Base-by-base conservation (phyloP, 35 echinoderm and acorn worm genomes). In the Apostichopus parvimensis region DNA sequence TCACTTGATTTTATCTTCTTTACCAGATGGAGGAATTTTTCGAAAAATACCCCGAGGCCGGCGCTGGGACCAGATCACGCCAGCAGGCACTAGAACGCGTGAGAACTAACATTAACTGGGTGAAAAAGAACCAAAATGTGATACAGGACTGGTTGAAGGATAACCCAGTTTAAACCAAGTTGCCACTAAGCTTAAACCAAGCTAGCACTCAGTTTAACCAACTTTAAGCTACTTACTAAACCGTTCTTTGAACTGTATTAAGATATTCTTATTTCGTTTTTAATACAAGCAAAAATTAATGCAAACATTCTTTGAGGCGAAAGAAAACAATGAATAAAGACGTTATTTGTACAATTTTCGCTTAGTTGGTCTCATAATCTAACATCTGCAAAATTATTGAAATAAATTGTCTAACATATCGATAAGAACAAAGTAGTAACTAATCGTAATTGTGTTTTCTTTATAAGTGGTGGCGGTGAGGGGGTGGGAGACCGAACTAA, bases 21-120 rank as follows among this genome's bases (percentile, higher is more conserved):
- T 70, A 77, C 10, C 60, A 98, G 97, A 95, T 98, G 94, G 64
- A 93, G 56, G 95, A 93, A n/a, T 95, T 98, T 66, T 98, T 95
- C 75, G 93, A 77, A 8, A 79, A 93, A 66, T 96, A 98, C 78
- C 97, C 97, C 13, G 93, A 95, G 55, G 94, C 86, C 15, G 94
- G 94, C 9, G 94, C 97, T 18, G 97, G 97, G 1, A 61, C 90
- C 26, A 79, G 90, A 52, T 93, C 90, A n/a, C 82, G 97, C 20
- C 78, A 94, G 28, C 97, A 98, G 83, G 97, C 97, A 56, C 77
- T 98, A 8, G 97, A 98, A 79, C 70, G 91, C 54, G 93, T 96
- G 62, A 90, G 92, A 56, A 94, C 92, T 25, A 98, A 98, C 86
- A 98, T 98, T 58, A 94, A 98, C 79, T 98, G 97, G 97, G 57